Conservation (phyloP, 2,797 vertebrate genomes). For the Poecilia wingei region DNA sequence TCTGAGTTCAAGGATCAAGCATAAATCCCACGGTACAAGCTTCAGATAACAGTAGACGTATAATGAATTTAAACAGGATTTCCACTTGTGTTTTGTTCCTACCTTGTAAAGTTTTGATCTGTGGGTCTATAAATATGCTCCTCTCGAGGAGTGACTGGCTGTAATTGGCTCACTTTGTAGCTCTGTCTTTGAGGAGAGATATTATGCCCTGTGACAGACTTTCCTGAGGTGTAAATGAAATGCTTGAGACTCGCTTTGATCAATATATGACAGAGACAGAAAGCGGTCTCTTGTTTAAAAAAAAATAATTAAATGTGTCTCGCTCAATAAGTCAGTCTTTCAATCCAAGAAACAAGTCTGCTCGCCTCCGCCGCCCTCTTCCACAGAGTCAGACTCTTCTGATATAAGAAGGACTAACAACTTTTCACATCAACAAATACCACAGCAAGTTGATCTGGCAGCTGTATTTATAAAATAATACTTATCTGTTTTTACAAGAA, state of each 20-base stretch:
- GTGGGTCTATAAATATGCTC: not conserved
- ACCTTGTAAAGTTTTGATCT: not conserved
- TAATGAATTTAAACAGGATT: not conserved
- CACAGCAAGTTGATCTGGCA: not conserved
- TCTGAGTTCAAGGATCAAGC: constrained; percentile 33
- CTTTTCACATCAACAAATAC: not conserved
- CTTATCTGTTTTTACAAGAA: not conserved
- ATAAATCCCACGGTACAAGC: not conserved
- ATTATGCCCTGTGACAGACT: not conserved
- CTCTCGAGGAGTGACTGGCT: not conserved
- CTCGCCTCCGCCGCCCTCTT: not conserved
- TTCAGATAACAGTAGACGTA: not conserved
- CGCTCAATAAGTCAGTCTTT: constrained; percentile 1
- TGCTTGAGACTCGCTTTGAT: not conserved
- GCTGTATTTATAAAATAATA: not conserved
- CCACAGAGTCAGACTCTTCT: not conserved
- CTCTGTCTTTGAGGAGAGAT: not conserved
- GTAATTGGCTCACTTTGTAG: not conserved
- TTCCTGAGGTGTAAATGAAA: constrained; percentile 3
- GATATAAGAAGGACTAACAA: not conserved
- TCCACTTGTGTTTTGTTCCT: not conserved
- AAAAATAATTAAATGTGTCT: not conserved
- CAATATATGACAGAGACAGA: not conserved
- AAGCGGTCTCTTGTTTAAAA: not conserved
- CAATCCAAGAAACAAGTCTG: not conserved